Evolutionary conservation across 2,888 invertebrate genomes (phyloP).

Genomic region (Clanis bilineata): DNA sequence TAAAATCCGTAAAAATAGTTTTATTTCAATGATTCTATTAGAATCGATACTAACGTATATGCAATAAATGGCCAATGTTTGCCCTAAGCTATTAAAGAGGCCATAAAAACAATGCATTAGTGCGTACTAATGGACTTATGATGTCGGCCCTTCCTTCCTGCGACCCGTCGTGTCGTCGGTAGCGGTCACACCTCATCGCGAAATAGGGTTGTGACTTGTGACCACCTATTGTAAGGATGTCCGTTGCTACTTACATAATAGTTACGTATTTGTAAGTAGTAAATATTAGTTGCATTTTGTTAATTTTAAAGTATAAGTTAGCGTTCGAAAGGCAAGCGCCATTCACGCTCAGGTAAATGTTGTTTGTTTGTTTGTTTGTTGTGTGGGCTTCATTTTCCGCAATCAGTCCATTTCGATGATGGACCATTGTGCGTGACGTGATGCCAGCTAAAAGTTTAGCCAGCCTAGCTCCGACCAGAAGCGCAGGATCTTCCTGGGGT

Average conservation of each 20-base stretch:
- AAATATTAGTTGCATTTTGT: not conserved
- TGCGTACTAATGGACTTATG: constrained; percentile 61
- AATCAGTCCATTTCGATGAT: too few relatives aligned
- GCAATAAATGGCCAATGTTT: constrained; percentile 6
- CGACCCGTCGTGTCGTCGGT: constrained; percentile 14
- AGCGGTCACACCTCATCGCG: constrained; percentile 38
- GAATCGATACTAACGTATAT: not conserved
- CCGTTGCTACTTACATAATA: not conserved
- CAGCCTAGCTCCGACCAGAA: too few relatives aligned
- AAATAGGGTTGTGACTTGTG: constrained; percentile 16
- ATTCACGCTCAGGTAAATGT: too few relatives aligned
- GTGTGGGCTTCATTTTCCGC: too few relatives aligned
- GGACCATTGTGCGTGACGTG: too few relatives aligned
- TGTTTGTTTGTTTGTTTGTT: too few relatives aligned
- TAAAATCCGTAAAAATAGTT: too few relatives aligned
- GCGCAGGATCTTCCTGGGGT: too few relatives aligned
- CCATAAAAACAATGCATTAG: constrained; percentile 22
- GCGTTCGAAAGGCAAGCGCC: too few relatives aligned
- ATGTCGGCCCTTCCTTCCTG: constrained; percentile 57
- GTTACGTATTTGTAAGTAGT: not conserved
- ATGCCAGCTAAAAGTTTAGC: too few relatives aligned
- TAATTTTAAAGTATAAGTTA: not conserved
- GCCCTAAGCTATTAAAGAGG: constrained; percentile 14
- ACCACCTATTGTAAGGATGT: not conserved
- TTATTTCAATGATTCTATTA: not conserved